phyloP scores from a whole-genome alignment of 1,140 invertebrate genomes.

The Tetranychus cinnabarinus region DNA sequence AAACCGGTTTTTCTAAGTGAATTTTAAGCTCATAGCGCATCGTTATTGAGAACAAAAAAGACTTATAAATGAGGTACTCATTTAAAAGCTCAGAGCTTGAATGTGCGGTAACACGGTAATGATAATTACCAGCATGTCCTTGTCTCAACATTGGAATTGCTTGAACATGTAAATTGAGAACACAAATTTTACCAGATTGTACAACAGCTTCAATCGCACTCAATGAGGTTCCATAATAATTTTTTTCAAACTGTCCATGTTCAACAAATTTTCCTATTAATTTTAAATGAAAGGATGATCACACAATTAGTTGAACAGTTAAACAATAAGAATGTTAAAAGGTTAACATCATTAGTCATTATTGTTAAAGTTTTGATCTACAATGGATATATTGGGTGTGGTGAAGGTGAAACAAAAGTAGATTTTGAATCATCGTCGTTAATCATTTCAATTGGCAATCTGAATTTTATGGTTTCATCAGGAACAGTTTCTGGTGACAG shows the following conservation, averaged over 20 bases:
- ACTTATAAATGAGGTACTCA: too few species aligned
- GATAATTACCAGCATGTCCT: conserved; percentile 6
- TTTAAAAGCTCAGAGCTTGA: too few species aligned
- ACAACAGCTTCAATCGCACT: conserved; percentile 27
- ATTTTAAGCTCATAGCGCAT: too few species aligned
- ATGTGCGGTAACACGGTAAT: background rate
- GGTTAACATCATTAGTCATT: too few species aligned
- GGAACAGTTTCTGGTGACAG: background rate
- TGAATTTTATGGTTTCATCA: background rate
- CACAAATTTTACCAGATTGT: conserved; percentile 48
- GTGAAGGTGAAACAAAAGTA: conserved; percentile 16
- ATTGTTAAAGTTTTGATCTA: too few species aligned
- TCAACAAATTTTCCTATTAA: conserved; percentile 26
- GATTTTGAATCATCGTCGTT: conserved; percentile 17
- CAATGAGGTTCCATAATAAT: conserved; percentile 29
- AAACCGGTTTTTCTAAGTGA: too few species aligned
- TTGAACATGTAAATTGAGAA: conserved; percentile 70
- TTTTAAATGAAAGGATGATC: background rate
- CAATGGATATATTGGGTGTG: too few species aligned
- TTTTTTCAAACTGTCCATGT: conserved; percentile 30
- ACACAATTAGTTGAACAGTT: too few species aligned
- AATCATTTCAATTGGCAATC: background rate
- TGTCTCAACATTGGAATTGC: conserved; percentile 10
- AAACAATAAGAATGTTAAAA: too few species aligned
- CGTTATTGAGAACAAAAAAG: too few species aligned